phyloP scores from a whole-genome alignment of 2,888 invertebrate genomes.

The Sphecodes monilicornis region DNA sequence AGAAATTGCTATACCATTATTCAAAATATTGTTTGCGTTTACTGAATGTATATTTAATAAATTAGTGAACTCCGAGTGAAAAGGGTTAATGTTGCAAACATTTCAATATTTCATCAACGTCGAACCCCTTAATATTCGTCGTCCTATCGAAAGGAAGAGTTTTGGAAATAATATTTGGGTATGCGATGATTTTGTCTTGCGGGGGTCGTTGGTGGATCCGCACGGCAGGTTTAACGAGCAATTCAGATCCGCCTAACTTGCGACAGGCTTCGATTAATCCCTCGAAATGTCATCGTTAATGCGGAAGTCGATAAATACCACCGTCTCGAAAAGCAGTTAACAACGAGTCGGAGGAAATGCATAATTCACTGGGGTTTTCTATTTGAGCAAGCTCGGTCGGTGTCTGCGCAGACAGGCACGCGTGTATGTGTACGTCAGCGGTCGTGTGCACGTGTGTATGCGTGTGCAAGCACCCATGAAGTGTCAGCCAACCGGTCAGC shows the following conservation, averaged over 20 bases:
- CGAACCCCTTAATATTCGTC: background rate
- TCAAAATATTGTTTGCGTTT: no score
- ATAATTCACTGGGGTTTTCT: constrained; percentile 20
- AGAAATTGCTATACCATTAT: no score
- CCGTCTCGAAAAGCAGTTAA: background rate
- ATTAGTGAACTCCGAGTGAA: no score
- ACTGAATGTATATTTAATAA: no score
- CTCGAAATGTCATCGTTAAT: background rate
- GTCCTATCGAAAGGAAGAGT: background rate
- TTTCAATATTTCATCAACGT: no score
- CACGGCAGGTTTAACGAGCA: background rate
- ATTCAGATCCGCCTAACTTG: background rate
- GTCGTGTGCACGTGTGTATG: background rate
- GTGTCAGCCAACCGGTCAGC: constrained; percentile 43
- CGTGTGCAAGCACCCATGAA: constrained; percentile 41
- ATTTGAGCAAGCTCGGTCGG: background rate
- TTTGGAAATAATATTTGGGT: background rate
- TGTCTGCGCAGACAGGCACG: background rate
- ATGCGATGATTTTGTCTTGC: background rate
- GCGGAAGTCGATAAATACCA: background rate
- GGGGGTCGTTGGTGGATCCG: background rate
- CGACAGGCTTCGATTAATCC: background rate
- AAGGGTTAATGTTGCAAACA: no score
- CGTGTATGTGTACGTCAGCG: background rate
- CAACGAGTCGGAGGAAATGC: background rate